Conservation (phyloP, 2,113 vertebrate species). For the Cercopithecus mona region DNA sequence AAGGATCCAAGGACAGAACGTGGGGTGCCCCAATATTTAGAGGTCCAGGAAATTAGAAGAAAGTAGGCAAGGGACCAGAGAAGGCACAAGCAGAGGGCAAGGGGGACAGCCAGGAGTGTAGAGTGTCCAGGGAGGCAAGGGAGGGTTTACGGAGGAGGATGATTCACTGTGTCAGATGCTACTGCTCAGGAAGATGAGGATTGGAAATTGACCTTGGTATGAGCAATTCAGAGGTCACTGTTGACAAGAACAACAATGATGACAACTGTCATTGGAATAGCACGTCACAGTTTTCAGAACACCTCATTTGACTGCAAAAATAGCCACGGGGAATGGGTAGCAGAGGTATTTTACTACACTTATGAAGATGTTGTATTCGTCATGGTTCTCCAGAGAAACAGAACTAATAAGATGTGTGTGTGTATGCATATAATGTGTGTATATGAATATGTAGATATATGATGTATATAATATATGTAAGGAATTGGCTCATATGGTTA, state of each 20-base stretch:
- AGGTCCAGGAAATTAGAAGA: background rate
- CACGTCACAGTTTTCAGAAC: background rate
- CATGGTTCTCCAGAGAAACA: background rate
- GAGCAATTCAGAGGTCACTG: background rate
- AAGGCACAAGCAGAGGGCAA: background rate
- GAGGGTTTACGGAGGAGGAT: background rate
- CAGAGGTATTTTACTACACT: background rate
- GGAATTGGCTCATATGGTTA: background rate
- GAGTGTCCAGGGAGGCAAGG: accelerated
- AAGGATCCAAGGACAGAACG: background rate
- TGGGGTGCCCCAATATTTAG: background rate
- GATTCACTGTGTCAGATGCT: too few species aligned
- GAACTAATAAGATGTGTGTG: background rate
- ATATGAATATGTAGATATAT: background rate
- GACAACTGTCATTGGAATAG: background rate
- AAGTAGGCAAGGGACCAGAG: background rate
- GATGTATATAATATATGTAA: background rate
- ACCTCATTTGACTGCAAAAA: background rate
- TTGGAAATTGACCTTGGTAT: background rate
- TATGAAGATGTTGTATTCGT: background rate
- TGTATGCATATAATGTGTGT: too few species aligned
- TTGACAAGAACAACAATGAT: background rate
- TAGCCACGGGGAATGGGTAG: background rate
- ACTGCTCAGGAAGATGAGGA: background rate
- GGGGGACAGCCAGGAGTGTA: too few species aligned